Percentiles rank a stretch among this genome's conserved stretches.
phyloP scores from a whole-genome alignment of 2,888 invertebrate genomes.

The Sinodicranocentrus sp. region DNA sequence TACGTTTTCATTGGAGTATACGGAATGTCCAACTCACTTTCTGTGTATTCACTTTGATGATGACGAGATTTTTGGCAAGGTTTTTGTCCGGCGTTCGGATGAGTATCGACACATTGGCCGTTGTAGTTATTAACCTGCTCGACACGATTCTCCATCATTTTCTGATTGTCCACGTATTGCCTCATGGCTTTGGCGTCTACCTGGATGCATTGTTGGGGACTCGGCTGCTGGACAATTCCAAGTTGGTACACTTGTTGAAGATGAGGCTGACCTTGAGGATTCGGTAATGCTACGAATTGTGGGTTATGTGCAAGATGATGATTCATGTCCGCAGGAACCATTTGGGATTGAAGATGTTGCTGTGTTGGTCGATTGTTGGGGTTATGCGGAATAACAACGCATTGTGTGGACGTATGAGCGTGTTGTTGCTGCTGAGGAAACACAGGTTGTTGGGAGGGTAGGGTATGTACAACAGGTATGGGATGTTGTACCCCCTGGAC shows the following conservation, averaged over 20 bases:
- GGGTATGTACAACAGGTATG: neutral
- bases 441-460: conserved; percentile 3
- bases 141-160: conserved; percentile 45
- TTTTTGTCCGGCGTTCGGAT: no score
- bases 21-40: conserved; percentile 68
- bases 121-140: neutral
- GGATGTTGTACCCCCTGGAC: neutral
- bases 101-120: no score
- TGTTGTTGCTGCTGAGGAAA: neutral
- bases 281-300: conserved; percentile 36
- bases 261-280: conserved; percentile 19
- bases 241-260: conserved; percentile 60
- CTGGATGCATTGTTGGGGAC: conserved; percentile 55
- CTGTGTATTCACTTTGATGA: conserved; percentile 17
- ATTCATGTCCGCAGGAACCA: neutral
- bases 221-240: conserved; percentile 56
- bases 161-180: conserved; percentile 61
- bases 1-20: conserved; percentile 64
- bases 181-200: conserved; percentile 55
- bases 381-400: conserved; percentile 34
- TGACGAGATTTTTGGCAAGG: neutral
- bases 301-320: neutral
- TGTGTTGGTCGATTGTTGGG: neutral
- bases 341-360: neutral
- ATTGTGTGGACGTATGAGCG: conserved; percentile 6